Conservation (phyloP, 2,797 vertebrate genomes). For the Mycteria americana region DNA sequence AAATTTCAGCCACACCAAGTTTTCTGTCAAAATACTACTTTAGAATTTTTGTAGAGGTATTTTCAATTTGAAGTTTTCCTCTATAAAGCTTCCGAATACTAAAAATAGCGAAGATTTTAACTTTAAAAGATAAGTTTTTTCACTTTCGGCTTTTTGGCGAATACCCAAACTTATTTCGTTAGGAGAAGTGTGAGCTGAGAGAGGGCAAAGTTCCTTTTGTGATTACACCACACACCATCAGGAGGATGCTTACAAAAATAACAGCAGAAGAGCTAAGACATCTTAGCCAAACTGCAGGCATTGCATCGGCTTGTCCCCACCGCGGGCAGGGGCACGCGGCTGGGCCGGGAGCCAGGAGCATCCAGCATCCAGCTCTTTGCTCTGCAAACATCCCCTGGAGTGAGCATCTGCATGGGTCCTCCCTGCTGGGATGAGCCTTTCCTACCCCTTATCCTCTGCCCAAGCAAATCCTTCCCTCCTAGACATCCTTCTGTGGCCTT, state of each 20-base stretch:
- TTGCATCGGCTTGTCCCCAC: not conserved
- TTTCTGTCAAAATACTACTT: not conserved
- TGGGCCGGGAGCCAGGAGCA: not conserved
- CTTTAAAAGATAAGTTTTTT: not conserved
- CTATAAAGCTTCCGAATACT: fast-evolving
- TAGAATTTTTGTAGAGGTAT: not conserved
- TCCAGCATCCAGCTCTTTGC: not conserved
- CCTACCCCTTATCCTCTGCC: not conserved
- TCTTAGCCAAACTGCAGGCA: not conserved
- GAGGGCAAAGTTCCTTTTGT: not conserved
- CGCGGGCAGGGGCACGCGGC: fast-evolving
- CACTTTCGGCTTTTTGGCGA: not conserved
- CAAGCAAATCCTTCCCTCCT: not conserved
- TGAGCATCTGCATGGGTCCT: not conserved
- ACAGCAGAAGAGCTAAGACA: not conserved
- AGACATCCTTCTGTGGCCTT: not conserved
- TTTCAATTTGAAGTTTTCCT: not conserved
- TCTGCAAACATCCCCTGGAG: not conserved
- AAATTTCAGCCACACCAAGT: not conserved
- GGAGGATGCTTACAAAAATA: not conserved
- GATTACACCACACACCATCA: not conserved
- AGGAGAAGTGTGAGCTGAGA: not conserved
- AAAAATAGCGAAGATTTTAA: not conserved
- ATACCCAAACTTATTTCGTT: not conserved
- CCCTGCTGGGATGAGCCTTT: not conserved